Evolutionary conservation across 2,888 invertebrate species (phyloP), one percentile per base, ranked within the genome.

Genomic region (Cephus runcator): DNA sequence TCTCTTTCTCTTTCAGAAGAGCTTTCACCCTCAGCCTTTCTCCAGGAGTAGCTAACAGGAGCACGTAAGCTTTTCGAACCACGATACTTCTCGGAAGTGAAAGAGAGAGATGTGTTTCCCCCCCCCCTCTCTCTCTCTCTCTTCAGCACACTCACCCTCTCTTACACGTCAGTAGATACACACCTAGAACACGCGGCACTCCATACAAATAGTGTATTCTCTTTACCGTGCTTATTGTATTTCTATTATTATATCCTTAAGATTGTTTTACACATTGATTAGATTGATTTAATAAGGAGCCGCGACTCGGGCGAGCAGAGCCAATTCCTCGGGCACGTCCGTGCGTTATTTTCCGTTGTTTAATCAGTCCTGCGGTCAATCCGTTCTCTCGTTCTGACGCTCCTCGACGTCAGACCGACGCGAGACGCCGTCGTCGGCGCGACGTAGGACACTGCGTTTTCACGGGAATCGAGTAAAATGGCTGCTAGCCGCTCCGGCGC

Each of bases 401-500:
- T 56, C 1, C 56, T 56, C 56, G 56, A 56, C 56, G 56, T 56
- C 56, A 23, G 23, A 23, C 56, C 71, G 71, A 71, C 71, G 71
- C 71, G 71, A 31, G 71, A 33, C 71, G 71, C 34, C 71, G 71
- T 56, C 71, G 71, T 34, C 71, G 71, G 33, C 34, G 71, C 71
- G 31, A 71, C 71, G 71, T 34, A 34, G 40, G 77, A 79, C 80
- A 83, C 83, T 81, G 82, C 78, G 84, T 89, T 87, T 86, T 85
- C 87, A 86, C 88, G 86, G 87, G 84, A 87, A 87, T 90, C 88
- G 90, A 86, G 87, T 90, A 90, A 90, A 90, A 90, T 90, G 90
- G 90, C 90, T 90, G 90, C 90, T 79, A 88, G 90, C 89, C 90
- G 89, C 89, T 90, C 88, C 90, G 90, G 90, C 90, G 90, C 90